These are phyloP conservation scores for Plecturocebus donacophilus DNA, from an alignment of 2,113 vertebrate species.

Conservation along the genomic window DNA sequence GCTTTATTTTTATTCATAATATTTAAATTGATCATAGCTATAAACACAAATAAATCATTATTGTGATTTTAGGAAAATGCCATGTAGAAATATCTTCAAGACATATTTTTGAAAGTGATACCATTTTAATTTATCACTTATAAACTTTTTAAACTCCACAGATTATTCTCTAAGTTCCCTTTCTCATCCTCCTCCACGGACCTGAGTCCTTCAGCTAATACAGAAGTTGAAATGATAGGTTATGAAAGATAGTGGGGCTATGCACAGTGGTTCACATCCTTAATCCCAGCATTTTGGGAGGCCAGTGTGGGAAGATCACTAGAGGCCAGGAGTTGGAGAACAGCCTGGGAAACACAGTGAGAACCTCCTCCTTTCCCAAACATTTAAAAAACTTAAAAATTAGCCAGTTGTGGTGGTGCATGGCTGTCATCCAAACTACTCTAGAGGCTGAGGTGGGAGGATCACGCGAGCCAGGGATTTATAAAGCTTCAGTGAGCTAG, in stretches of 20 bases:
- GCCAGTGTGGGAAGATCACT: no score
- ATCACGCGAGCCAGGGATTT: no score
- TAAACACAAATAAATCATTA: background rate
- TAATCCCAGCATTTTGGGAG: no score
- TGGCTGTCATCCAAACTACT: no score
- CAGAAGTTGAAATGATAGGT: background rate
- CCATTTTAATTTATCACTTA: background rate
- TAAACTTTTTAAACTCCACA: background rate
- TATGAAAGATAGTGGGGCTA: background rate
- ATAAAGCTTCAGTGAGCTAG: no score
- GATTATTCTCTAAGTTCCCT: background rate
- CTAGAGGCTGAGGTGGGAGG: no score
- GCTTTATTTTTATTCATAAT: background rate
- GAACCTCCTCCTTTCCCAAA: no score
- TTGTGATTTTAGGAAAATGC: background rate
- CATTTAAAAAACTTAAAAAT: no score
- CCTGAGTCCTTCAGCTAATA: background rate
- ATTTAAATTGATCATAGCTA: background rate
- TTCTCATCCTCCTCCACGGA: rapidly evolving
- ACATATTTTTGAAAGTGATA: background rate
- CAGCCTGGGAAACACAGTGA: no score
- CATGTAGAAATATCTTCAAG: background rate
- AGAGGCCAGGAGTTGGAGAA: no score
- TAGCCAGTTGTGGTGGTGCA: no score
- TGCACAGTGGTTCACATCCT: no score